A percentile compares a stretch with the other conserved stretches of the same genome.
Conservation (phyloP, 2,797 vertebrate genomes). For the Erethizon dorsatum region DNA sequence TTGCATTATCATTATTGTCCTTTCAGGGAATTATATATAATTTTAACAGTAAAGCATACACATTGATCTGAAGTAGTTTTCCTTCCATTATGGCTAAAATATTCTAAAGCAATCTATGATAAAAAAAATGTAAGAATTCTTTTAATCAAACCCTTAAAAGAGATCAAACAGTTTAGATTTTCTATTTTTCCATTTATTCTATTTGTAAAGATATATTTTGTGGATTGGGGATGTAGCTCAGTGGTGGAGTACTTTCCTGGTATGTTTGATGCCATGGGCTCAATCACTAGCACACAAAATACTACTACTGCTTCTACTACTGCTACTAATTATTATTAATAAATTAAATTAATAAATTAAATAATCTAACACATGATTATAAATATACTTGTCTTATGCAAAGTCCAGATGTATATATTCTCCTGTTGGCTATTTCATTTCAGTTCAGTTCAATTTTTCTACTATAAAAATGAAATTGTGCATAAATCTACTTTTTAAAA, state of each 20-base stretch:
- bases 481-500: not conserved
- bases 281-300: not conserved
- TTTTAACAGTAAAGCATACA: not conserved
- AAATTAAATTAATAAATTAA: not conserved
- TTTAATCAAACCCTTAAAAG: not conserved
- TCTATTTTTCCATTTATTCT: not conserved
- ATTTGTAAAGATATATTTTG: not conserved
- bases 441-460: not conserved
- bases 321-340: not conserved
- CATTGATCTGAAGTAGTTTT: not conserved
- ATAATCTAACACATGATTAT: not conserved
- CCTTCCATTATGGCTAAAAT: not conserved
- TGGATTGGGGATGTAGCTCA: not conserved
- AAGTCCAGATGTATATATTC: not conserved
- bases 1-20: not conserved
- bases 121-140: not conserved
- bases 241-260: not conserved
- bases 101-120: not conserved
- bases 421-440: not conserved
- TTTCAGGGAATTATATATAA: not conserved
- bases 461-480: not conserved
- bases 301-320: not conserved
- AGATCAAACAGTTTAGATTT: not conserved
- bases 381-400: not conserved
- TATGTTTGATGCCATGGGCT: not conserved